These are phyloP conservation scores for Hippocampus mohnikei DNA, from an alignment of 2,113 vertebrate genomes.

Conservation along the genomic window DNA sequence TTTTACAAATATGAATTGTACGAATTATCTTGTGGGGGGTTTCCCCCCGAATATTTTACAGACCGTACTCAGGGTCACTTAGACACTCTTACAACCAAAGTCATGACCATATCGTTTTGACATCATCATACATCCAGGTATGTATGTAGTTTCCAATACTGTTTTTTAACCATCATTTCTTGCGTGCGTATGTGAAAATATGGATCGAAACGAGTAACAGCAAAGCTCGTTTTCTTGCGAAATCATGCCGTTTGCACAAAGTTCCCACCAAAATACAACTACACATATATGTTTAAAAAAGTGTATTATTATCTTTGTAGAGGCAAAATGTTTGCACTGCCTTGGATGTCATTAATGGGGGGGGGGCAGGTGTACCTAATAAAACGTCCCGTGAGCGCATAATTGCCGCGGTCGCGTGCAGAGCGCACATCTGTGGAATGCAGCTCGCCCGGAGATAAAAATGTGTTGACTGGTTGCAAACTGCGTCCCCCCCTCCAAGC, in stretches of 20 bases:
- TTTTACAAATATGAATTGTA: background rate
- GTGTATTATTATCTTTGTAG: background rate
- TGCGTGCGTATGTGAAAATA: background rate
- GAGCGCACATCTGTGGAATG: slow-evolving; percentile 62
- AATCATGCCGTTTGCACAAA: background rate
- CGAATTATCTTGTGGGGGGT: too few relatives aligned
- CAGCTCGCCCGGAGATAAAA: slow-evolving; percentile 45
- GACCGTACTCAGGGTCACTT: background rate
- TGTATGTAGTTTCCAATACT: background rate
- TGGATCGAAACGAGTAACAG: background rate
- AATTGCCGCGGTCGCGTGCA: slow-evolving; percentile 4
- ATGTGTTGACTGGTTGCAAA: slow-evolving; percentile 40
- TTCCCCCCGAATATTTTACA: background rate
- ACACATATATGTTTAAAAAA: background rate
- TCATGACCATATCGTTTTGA: background rate
- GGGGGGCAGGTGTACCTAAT: slow-evolving; percentile 7
- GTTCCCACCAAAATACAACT: background rate
- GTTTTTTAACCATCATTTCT: background rate
- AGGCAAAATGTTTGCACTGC: background rate
- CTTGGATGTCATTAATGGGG: background rate
- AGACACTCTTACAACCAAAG: background rate
- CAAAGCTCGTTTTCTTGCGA: background rate
- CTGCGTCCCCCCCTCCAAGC: slow-evolving; percentile 20
- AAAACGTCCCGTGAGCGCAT: background rate
- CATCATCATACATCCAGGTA: background rate